phyloP scores from a whole-genome alignment of 92 coral and sea anemone species.

The Palythoa grandis region DNA sequence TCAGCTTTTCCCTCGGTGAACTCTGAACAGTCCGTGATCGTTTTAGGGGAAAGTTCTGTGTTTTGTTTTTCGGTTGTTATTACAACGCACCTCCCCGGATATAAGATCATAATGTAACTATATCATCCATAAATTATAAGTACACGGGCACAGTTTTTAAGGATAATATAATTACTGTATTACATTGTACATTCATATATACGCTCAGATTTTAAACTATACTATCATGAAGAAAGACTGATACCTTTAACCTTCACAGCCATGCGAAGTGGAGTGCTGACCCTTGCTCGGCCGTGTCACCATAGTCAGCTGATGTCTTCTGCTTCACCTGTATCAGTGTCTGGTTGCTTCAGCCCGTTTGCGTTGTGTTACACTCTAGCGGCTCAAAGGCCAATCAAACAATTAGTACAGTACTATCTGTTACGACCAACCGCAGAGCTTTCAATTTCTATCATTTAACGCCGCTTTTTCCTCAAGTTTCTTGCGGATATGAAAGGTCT shows the following conservation, averaged over 20 bases:
- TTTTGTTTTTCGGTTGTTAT: background rate
- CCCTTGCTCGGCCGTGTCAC: background rate
- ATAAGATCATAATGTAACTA: background rate
- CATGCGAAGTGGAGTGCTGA: background rate
- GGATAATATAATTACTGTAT: too few relatives aligned
- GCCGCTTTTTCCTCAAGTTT: background rate
- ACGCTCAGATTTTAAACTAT: background rate
- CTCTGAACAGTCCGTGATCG: background rate
- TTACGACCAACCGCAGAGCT: background rate
- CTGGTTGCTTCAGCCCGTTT: background rate
- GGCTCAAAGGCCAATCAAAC: background rate
- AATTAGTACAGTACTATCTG: background rate
- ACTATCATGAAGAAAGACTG: background rate
- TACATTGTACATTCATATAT: background rate
- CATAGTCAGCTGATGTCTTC: conserved; percentile 8
- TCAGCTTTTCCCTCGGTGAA: background rate
- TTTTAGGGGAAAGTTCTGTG: background rate
- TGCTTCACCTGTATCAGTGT: background rate
- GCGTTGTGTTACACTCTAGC: background rate
- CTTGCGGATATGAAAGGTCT: background rate
- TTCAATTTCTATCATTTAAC: background rate
- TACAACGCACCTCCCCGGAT: conserved; percentile 32
- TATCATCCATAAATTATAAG: background rate
- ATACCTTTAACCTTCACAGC: conserved; percentile 8
- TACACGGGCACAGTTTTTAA: background rate